Evolutionary conservation across 2,797 vertebrate species (phyloP).

Genomic region (Channallabes apus): DNA sequence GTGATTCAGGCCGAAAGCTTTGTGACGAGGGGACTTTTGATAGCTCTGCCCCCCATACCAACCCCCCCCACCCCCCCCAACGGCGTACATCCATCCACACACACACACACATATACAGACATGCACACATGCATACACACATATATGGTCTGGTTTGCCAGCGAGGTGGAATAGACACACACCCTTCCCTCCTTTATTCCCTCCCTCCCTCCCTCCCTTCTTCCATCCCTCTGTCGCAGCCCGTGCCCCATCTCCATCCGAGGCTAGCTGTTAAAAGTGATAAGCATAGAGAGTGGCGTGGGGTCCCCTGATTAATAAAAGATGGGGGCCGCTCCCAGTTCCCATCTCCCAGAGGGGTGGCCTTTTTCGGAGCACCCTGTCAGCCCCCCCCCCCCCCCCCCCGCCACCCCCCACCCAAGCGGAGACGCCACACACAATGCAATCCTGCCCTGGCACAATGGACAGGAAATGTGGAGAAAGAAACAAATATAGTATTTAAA

Average conservation of each 20-base stretch:
- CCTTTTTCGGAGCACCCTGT: constrained; percentile 69
- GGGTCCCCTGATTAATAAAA: constrained; percentile 83
- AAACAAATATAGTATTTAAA: constrained; percentile 77
- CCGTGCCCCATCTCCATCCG: constrained; percentile 70
- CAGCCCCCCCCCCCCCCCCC: constrained; percentile 59
- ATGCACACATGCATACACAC: constrained; percentile 38
- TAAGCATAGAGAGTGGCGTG: constrained; percentile 77
- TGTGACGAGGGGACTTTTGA: constrained; percentile 73
- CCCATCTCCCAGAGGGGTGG: constrained; percentile 75
- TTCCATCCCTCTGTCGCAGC: not conserved
- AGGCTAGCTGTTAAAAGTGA: constrained; percentile 82
- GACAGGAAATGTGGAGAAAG: constrained; percentile 77
- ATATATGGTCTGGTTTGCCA: constrained; percentile 9
- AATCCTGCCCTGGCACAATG: constrained; percentile 72
- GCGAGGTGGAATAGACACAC: constrained; percentile 8
- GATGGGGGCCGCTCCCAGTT: constrained; percentile 76
- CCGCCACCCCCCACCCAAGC: constrained; percentile 58
- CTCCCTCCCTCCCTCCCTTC: not conserved
- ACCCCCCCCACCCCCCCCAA: constrained; percentile 38
- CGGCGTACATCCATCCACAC: constrained; percentile 30
- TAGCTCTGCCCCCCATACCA: constrained; percentile 68
- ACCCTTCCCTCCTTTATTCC: not conserved
- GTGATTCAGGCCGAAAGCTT: constrained; percentile 80
- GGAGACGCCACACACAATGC: constrained; percentile 70
- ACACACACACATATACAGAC: constrained; percentile 52